A percentile compares a stretch with the other conserved stretches of the same genome.
Conservation (phyloP, 1,140 invertebrate species). For the Camponotus vicinus region DNA sequence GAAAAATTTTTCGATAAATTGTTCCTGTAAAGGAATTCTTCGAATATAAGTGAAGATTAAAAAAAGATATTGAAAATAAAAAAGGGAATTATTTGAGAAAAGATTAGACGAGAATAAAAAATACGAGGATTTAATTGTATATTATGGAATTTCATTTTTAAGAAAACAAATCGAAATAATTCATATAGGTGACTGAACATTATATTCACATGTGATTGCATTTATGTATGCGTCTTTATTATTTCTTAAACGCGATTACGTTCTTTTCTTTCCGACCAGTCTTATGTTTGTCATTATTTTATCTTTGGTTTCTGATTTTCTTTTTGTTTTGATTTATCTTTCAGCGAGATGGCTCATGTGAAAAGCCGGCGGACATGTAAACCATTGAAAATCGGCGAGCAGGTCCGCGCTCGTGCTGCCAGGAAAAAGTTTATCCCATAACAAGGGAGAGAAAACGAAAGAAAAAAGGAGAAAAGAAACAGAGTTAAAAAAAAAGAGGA, state of each 20-base stretch:
- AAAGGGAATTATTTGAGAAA: too few relatives aligned
- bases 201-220: not conserved
- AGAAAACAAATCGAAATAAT: not conserved
- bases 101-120: not conserved
- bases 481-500: slow-evolving; percentile 37
- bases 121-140: not conserved
- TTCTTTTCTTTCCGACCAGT: not conserved
- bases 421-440: slow-evolving; percentile 67
- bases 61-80: too few relatives aligned
- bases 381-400: slow-evolving; percentile 68
- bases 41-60: too few relatives aligned
- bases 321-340: slow-evolving; percentile 80
- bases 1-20: not conserved
- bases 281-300: slow-evolving; percentile 37
- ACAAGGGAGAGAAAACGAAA: not conserved
- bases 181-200: not conserved
- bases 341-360: slow-evolving; percentile 78
- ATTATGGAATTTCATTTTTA: not conserved
- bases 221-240: slow-evolving; percentile 6
- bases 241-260: slow-evolving; percentile 7
- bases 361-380: slow-evolving; percentile 66
- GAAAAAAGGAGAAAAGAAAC: not conserved
- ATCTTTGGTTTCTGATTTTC: slow-evolving; percentile 75
- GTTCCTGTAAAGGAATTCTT: not conserved
- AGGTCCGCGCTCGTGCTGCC: slow-evolving; percentile 63